phyloP scores from a whole-genome alignment of 2,888 invertebrate genomes.

The Meghimatium bilineatum region DNA sequence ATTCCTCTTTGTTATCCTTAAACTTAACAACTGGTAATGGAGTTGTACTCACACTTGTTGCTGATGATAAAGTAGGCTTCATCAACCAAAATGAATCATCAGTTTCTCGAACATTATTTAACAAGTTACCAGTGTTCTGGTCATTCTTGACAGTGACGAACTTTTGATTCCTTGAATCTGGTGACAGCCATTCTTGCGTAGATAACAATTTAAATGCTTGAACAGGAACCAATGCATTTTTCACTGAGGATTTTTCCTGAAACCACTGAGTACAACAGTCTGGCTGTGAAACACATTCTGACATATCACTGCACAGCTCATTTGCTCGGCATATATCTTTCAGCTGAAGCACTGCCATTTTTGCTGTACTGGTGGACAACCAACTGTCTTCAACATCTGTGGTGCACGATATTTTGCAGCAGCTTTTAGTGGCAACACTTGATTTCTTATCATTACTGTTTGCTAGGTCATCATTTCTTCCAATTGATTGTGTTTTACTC shows the following conservation, averaged over 20 bases:
- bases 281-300: slow-evolving; percentile 34
- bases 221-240: slow-evolving; percentile 15
- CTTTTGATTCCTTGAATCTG: neutral
- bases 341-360: neutral
- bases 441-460: neutral
- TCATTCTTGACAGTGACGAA: neutral
- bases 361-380: neutral
- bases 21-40: neutral
- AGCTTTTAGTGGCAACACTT: neutral
- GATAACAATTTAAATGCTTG: neutral
- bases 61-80: neutral
- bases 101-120: neutral
- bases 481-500: neutral
- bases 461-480: neutral
- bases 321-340: slow-evolving; percentile 33
- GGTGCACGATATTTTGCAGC: neutral
- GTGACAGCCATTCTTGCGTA: slow-evolving; percentile 21
- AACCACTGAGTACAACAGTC: slow-evolving; percentile 22
- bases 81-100: slow-evolving; percentile 24
- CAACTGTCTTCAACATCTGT: neutral
- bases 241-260: neutral
- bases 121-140: neutral
- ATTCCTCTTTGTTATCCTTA: slow-evolving; percentile 27
- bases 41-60: too few relatives aligned
- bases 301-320: slow-evolving; percentile 18